Conservation (phyloP, 2,888 invertebrate species). For the Lasioglossum marginatum region DNA sequence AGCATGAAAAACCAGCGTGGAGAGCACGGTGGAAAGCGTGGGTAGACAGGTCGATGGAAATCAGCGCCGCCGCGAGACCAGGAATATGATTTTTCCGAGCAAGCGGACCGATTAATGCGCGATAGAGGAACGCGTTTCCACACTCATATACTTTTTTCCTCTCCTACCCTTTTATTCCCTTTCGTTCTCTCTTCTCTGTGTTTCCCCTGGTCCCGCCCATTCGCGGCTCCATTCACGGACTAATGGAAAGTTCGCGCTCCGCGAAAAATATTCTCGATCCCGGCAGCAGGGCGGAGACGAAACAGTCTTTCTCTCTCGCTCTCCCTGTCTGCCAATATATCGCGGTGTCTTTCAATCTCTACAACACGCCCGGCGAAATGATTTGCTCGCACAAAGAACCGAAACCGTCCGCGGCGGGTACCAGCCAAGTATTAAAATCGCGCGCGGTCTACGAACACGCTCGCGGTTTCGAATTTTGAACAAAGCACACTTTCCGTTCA, state of each 20-base stretch:
- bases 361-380: not conserved
- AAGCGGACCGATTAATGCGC: slow-evolving; percentile 52
- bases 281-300: not conserved
- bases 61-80: not conserved
- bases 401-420: not conserved
- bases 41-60: slow-evolving; percentile 13
- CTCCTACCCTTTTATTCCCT: not conserved
- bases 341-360: not conserved
- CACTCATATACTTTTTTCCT: not conserved
- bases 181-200: not conserved
- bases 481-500: not conserved
- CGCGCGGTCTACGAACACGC: not conserved
- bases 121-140: slow-evolving; percentile 22
- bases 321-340: not conserved
- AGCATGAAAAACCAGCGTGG: not conserved
- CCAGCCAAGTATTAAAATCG: not conserved
- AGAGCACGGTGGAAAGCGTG: not conserved
- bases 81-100: slow-evolving; percentile 53
- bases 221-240: slow-evolving; percentile 33
- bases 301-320: not conserved
- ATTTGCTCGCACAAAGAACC: not conserved
- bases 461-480: not conserved
- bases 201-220: not conserved
- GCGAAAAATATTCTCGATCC: slow-evolving; percentile 36
- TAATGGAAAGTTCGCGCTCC: slow-evolving; percentile 55